Evolutionary conservation across 1,140 invertebrate species (phyloP).

Genomic region (Papilio glaucus): DNA sequence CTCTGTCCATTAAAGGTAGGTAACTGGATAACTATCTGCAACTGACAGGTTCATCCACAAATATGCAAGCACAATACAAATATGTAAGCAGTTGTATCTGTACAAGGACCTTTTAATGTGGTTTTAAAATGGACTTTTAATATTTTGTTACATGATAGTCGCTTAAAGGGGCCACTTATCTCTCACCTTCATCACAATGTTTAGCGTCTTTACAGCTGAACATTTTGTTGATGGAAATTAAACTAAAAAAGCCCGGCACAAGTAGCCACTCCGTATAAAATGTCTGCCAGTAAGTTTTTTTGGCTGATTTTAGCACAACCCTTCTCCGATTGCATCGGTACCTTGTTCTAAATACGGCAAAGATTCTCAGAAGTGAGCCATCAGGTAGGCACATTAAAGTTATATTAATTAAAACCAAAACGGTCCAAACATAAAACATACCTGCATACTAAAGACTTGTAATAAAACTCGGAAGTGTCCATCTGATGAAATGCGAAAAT

Average conservation of each 20-base stretch:
- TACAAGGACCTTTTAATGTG: no score
- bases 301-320: background rate
- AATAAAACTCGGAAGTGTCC: background rate
- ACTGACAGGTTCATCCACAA: no score
- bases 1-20: no score
- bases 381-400: slow-evolving; percentile 1
- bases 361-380: slow-evolving; percentile 23
- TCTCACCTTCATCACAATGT: background rate
- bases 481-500: no score
- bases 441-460: background rate
- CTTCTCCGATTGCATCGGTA: slow-evolving; percentile 25
- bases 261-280: background rate
- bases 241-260: background rate
- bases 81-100: no score
- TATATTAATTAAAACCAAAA: slow-evolving; percentile 11
- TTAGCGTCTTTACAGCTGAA: background rate
- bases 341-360: slow-evolving; percentile 12
- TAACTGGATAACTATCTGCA: no score
- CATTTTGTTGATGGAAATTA: background rate
- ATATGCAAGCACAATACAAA: no score
- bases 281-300: background rate
- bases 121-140: no score
- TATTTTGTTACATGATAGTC: no score
- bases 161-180: background rate
- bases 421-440: background rate